Base-by-base conservation (phyloP, 2,797 vertebrate genomes). In the Pangasius krempfi region DNA sequence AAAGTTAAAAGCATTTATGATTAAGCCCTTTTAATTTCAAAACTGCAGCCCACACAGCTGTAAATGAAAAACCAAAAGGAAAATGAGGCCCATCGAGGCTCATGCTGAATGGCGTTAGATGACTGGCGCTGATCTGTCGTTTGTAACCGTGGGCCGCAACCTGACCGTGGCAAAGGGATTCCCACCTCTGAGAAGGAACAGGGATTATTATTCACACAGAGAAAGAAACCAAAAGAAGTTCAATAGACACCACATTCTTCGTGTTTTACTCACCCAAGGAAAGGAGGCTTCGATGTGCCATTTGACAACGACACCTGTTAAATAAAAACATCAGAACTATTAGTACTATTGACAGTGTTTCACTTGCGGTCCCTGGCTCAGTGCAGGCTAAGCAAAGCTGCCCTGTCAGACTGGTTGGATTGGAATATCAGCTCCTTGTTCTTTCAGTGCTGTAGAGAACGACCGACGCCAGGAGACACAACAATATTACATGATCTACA, bases 81-180 rank as follows among this genome's bases (percentile, higher is more conserved):
- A 52, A 76, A 37, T 33, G 70, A 88, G 83, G 52, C 44, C 72
- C 66, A 60, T 40, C 33, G 25, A 83, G 80, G 3, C 25, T 44
- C 73, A 52, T n/a, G 64, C 47, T 37, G 73, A 27, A 56, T 1
- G 12, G 47, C 50, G 56, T 95, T 95, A 96, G 92, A 99, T 94
- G 87, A 94, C 30, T 0, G 98, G 98, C 0, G 98, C 98, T 0
- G 98, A 99, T 93, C 98, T 96, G 92, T 99, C 98, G 50, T 99
- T 99, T 1, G 98, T 99, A 82, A 99, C 95, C 0, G 98, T 99
- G 0, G 98, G 98, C 85, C 97, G 97, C 91, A 99, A 97, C 88
- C 97, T 98, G 90, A 99, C 97, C 0, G 97, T 98, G 20, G 97
- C 96, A 86, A 99, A 99, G 7, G 98, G 98, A 92, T 99, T 99